Evolutionary conservation across 1,140 invertebrate genomes (phyloP).

Genomic region (Doryteuthis pealeii): DNA sequence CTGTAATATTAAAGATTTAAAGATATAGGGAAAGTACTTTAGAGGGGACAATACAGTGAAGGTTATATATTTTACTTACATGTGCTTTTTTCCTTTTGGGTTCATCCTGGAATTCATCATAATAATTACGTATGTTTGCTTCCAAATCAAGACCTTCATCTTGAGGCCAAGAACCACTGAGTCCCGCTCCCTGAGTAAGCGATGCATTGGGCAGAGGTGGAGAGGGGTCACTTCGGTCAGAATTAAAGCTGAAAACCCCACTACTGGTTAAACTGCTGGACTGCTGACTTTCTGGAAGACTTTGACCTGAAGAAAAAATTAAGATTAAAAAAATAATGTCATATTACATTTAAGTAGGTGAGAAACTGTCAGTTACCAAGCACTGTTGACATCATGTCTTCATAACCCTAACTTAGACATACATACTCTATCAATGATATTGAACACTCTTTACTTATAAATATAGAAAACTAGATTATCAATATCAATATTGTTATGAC

Average conservation of each 20-base stretch:
- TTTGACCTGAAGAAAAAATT: not conserved
- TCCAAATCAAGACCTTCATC: conserved; percentile 42
- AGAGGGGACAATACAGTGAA: too few species aligned
- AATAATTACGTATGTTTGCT: conserved; percentile 21
- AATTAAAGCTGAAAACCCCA: conserved; percentile 49
- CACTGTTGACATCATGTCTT: too few species aligned
- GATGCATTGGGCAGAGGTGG: conserved; percentile 66
- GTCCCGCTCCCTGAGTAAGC: conserved; percentile 23
- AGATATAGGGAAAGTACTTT: too few species aligned
- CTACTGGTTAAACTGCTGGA: conserved; percentile 51
- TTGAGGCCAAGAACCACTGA: conserved; percentile 29
- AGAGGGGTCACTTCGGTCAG: conserved; percentile 62
- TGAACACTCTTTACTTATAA: too few species aligned
- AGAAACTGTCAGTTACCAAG: too few species aligned
- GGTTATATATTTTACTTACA: not conserved
- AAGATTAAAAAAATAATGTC: not conserved
- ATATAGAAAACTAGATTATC: too few species aligned
- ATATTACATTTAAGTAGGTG: too few species aligned
- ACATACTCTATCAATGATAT: too few species aligned
- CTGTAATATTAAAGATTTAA: too few species aligned
- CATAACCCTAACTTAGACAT: too few species aligned
- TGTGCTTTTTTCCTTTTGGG: conserved; percentile 23
- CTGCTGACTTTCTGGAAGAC: conserved; percentile 22
- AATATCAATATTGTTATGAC: too few species aligned
- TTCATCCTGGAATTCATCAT: conserved; percentile 17